A percentile compares a stretch with the other conserved stretches of the same genome.
These are phyloP conservation scores for Lordiphosa andalusiaca DNA, from an alignment of 2,888 invertebrate species.

Conservation along the genomic window DNA sequence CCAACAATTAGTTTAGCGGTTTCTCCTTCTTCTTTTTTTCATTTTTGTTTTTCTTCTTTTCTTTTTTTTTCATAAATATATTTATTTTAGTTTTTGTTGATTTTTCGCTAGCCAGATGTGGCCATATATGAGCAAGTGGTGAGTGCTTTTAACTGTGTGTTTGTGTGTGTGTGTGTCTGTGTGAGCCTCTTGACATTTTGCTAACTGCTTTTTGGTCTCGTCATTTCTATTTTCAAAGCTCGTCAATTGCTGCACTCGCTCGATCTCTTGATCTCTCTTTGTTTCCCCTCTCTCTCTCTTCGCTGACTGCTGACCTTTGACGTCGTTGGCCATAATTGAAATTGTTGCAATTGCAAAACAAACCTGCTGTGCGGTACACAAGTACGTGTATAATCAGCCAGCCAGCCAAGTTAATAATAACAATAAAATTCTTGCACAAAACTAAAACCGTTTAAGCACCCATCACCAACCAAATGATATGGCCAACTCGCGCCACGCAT, in stretches of 20 bases:
- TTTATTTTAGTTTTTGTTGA: too few species aligned
- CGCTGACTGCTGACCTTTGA: constrained; percentile 8
- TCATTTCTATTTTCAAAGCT: constrained; percentile 44
- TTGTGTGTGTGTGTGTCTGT: constrained; percentile 8
- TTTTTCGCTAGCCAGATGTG: too few species aligned
- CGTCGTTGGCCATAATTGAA: constrained; percentile 3
- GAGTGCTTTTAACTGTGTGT: background rate
- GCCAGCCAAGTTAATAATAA: background rate
- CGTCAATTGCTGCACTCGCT: constrained; percentile 24
- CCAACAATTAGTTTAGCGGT: too few species aligned
- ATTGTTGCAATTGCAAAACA: constrained; percentile 6
- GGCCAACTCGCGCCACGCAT: background rate
- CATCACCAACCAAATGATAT: background rate
- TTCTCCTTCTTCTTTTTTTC: too few species aligned
- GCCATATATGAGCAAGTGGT: too few species aligned
- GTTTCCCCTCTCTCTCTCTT: constrained; percentile 23
- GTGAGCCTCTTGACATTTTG: constrained; percentile 46
- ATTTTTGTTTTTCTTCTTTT: too few species aligned
- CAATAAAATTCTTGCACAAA: background rate
- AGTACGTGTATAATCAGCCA: constrained; percentile 3
- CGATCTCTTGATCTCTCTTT: constrained; percentile 8
- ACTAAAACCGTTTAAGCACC: constrained; percentile 5
- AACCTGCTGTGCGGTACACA: background rate
- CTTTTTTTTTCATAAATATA: too few species aligned
- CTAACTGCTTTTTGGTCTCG: constrained; percentile 16